A percentile compares a stretch with the other conserved stretches of the same genome.
Evolutionary conservation across 2,888 invertebrate genomes (phyloP).

Genomic region (Drosophila testacea): DNA sequence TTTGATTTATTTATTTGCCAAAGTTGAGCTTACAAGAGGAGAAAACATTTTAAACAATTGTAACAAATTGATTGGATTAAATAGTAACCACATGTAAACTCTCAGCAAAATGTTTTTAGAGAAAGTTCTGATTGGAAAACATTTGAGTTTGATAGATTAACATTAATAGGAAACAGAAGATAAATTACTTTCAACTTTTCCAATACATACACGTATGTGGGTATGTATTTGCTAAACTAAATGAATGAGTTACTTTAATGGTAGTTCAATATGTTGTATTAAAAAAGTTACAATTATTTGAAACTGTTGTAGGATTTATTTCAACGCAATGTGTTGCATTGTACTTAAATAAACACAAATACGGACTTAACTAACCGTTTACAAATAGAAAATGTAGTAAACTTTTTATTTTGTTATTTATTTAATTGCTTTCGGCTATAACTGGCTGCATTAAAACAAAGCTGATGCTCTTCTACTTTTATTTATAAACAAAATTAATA

Average conservation of each 20-base stretch:
- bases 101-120: neutral
- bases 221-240: no score
- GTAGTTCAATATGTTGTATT: no score
- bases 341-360: neutral
- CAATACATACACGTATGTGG: no score
- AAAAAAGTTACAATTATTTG: no score
- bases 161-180: neutral
- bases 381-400: neutral
- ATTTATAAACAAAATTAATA: slow-evolving; percentile 75
- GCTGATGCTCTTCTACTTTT: slow-evolving; percentile 7
- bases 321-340: neutral
- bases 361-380: neutral
- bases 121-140: neutral
- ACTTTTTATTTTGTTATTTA: neutral
- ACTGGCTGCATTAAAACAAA: neutral
- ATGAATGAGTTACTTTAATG: no score
- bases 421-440: slow-evolving; percentile 1
- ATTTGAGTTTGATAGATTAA: no score
- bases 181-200: neutral
- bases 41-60: neutral
- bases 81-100: neutral
- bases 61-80: neutral
- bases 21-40: neutral
- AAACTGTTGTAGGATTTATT: no score
- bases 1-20: neutral